Base-by-base conservation (phyloP, 2,888 invertebrate genomes). In the Agriotes lineatus region DNA sequence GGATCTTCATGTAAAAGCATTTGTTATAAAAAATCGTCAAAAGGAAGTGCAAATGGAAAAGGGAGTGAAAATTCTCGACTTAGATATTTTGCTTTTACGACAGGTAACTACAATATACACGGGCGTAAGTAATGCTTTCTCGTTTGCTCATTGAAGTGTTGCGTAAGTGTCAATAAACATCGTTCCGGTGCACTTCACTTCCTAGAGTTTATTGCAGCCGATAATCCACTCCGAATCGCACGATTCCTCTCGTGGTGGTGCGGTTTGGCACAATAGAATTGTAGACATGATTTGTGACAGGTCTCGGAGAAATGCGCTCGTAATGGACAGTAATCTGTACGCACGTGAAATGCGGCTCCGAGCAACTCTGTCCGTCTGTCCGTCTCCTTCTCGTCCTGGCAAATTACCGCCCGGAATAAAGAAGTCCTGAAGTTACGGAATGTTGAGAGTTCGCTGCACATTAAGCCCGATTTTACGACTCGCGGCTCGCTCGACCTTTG, bases 401-500 rank as follows among this genome's bases (percentile, higher is more conserved):
- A 22, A 45, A 60, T 18, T 35, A 54, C 44, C 22, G 35, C 16
- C 14, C 12, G 14, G 58, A 63, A 57, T 48, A 62, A 68, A 57
- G 62, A 52, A 67, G 50, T 35, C 37, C 25, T 42, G 42, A 56
- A 68, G 37, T 58, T 62, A 66, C 66, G 61, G 65, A 61, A 69
- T 58, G 65, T 33, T 50, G 33, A 69, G 61, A 62, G 57, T 65
- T 61, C 42, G 22, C 30, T 50, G 42, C 45, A 44, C 63, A 68
- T 63, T 68, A 68, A 63, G 58, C 20, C 37, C 54, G 54, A 62
- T 71, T 68, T 68, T 61, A 71, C 71, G 66, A 69, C 61, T 69
- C 57, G 71, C 68, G 71, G 71, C 67, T 61, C 52, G 60, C 60
- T 62, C 59, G 69, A 71, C 71, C 71, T 67, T 56, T 64, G 58